phyloP scores from a whole-genome alignment of 1,140 invertebrate species.

The Schlechtendalia chinensis region DNA sequence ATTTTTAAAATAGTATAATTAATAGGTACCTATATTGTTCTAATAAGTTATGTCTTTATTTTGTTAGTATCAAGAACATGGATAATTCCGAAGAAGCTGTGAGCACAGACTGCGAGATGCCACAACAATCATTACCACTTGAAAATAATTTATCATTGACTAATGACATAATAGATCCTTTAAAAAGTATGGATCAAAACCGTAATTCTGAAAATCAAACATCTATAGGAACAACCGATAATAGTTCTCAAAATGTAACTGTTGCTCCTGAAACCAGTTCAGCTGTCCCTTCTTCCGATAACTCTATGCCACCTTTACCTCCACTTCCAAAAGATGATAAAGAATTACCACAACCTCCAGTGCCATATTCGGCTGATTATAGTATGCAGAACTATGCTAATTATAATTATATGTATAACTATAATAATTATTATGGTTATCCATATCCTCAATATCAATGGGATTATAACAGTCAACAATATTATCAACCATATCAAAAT shows the following conservation, averaged over 20 bases:
- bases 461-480: slow-evolving; percentile 49
- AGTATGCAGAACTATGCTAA: slow-evolving; percentile 26
- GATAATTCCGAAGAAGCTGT: slow-evolving; percentile 3
- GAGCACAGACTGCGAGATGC: neutral
- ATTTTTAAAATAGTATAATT: too few relatives aligned
- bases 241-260: neutral
- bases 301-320: slow-evolving; percentile 6
- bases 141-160: neutral
- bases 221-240: neutral
- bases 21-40: too few relatives aligned
- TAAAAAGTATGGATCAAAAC: neutral
- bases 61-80: slow-evolving; percentile 12
- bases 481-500: slow-evolving; percentile 50
- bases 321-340: slow-evolving; percentile 9
- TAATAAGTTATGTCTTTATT: too few relatives aligned
- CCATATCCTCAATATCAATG: slow-evolving; percentile 46
- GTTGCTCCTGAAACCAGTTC: neutral
- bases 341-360: neutral
- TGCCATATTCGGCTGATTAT: slow-evolving; percentile 7
- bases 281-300: neutral
- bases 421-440: slow-evolving; percentile 46
- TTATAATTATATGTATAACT: slow-evolving; percentile 34
- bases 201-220: neutral
- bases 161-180: neutral
- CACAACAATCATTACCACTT: neutral